Evolutionary conservation across 2,113 vertebrate species (phyloP), one percentile per base, ranked within the genome.

Genomic region (Pelobates fuscus): DNA sequence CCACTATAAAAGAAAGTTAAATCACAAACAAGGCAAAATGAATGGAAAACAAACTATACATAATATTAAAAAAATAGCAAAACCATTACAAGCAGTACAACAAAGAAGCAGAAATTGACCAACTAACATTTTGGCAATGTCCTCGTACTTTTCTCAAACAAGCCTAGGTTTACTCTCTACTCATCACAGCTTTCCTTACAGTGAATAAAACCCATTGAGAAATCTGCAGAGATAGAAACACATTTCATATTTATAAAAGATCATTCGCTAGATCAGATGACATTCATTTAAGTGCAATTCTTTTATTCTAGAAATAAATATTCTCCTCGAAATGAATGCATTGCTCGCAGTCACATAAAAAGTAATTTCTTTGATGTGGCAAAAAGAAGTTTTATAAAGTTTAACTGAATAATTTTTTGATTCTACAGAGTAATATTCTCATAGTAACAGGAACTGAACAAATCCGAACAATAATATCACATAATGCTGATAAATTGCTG

Each of bases 401-500:
- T 30, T 54, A 37, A 20, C 0, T 68, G 64, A 68, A 77, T 68
- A 43, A 68, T 54, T 44, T 61, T 77, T 37, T 37, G 5, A 61
- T 61, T 68, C 64, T 61, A 14, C 20, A 37, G 41, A 54, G 21
- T 68, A 30, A 61, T 52, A 49, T 52, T 27, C 44, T 61, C 24
- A 26, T 20, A 44, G 41, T 49, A 52, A 64, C n/a, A 52, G 2
- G 59, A 67, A 58, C 18, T 29, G 49, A 66, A 59, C 23, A 67
- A 24, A 17, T 52, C 55, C 12, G 18, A n/a, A 37, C 65, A 37
- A 68, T 68, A 60, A 61, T 68, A 26, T 49, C 55, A 10, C 20
- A 37, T 77, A 68, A 68, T 77, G 65, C 72, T 68, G 65, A 77
- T 61, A 77, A 68, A 77, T 68, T 30, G 41, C 37, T 12, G 23